phyloP scores from a whole-genome alignment of 2,797 vertebrate species.

The Hipposideros larvatus region DNA sequence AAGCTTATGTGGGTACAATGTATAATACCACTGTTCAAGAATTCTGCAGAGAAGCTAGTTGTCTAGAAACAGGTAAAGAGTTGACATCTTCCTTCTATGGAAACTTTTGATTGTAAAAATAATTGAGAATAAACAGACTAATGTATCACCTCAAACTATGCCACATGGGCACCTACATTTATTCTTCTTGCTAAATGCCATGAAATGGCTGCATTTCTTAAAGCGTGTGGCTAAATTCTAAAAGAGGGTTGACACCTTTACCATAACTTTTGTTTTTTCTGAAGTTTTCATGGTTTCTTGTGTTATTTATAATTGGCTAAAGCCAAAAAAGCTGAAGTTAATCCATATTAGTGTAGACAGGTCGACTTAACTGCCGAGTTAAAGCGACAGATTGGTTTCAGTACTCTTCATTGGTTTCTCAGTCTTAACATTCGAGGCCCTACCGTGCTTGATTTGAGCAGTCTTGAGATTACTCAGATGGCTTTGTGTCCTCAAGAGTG shows the following conservation, averaged over 20 bases:
- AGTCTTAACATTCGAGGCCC: background rate
- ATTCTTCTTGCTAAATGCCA: background rate
- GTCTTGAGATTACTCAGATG: background rate
- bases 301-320: conserved; percentile 1
- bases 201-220: conserved; percentile 21
- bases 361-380: background rate
- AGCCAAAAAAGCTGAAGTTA: background rate
- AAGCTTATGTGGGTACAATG: background rate
- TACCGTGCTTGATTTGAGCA: background rate
- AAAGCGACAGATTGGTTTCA: background rate
- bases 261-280: background rate
- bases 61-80: background rate
- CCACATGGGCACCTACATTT: background rate
- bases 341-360: background rate
- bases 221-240: background rate
- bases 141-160: background rate
- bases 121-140: background rate
- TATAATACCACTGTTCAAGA: background rate
- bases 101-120: conserved; percentile 16
- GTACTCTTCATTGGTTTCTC: background rate
- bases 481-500: background rate
- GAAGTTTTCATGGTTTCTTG: conserved; percentile 14
- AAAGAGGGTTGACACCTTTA: background rate
- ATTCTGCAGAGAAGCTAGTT: background rate
- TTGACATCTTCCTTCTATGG: background rate